Evolutionary conservation across 2,888 invertebrate species (phyloP), one percentile per base, ranked within the genome.

Genomic region (Galerucella pusilla): DNA sequence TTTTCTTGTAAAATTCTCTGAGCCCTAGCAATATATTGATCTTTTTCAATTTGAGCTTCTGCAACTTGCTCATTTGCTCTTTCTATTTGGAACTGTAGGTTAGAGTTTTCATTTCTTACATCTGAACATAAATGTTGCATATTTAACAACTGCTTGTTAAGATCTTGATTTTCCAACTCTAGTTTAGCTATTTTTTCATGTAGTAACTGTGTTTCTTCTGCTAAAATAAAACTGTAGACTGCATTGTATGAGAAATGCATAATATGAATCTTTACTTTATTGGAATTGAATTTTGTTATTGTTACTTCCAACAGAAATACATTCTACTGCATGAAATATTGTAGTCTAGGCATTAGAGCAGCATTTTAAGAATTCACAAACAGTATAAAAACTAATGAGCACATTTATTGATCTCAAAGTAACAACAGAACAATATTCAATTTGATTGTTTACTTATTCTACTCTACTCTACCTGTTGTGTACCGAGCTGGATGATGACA

Each of bases 21-120:
- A 0, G 95, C 95, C 83, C 95, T 93, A n/a, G 91, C 91, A 80
- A 94, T 92, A 86, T 96, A 95, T 71, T 93, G 93, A 71, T 92
- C 91, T 81, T 94, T 90, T 84, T 96, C 95, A 7, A 80, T 81
- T 78, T 86, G 85, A 52, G 86, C 84, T 61, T 78, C 77, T 49
- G 76, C 68, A 61, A 85, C 80, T 65, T 83, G 81, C 75, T 85
- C 83, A 79, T 84, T 85, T 16, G 83, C 80, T 69, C 85, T 80
- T 67, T 86, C 85, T 42, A 85, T 78, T 79, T 86, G 85, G 70
- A 78, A 80, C 75, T 84, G 83, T 63, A 86, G 78, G 80, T 84
- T 85, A 9, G 78, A 67, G 78, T 85, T 85, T 77, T 87, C 86
- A 81, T 85, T 86, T 74, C 85, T 81, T 52, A 86, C 72, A 79